Base-by-base conservation (phyloP, 2,888 invertebrate genomes). In the Philaethria dido region DNA sequence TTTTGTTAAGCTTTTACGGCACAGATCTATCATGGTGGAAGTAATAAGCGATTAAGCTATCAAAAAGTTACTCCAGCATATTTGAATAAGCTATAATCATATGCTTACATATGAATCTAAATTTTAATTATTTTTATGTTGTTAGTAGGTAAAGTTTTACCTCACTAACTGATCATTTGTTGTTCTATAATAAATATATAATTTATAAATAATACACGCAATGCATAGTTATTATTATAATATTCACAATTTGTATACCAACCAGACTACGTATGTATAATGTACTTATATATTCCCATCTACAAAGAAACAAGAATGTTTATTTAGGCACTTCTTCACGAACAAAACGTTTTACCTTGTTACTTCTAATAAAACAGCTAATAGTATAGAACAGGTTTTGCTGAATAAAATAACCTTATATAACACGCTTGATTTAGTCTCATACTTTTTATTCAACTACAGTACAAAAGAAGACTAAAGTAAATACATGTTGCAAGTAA, bases 341-440 rank as follows among this genome's bases (percentile, higher is more conserved):
- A 60, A 63, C 20, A 33, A 39, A 57, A 22, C 18, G 48, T 69
- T 60, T 66, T 48, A 66, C 25, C 66, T 66, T 33, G 39, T 22
- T 29, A 14, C 60, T 69, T 66, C 42, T 63, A 60, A 62, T 25
- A 69, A 63, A 54, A 68, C n/a, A 42, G 39, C 57, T 44, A 65
- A 59, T 42, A 60, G 48, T 44, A 50, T 59, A 14, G 52, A 69
- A 64, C 61, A 61, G 55, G 64, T 69, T 69, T 57, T 16, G 44
- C 22, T 52, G 36, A 45, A 66, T 39, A 48, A 63, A 55, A 54
- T 69, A 69, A 68, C 16, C 54, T 63, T 66, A 69, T 36, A 25
- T 64, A 66, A 66, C 50, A 64, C 64, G 55, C 25, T 60, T 69
- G 60, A 66, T 62, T 62, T 63, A 62, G 55, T 44, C 60, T 39